Evolutionary conservation across 2,888 invertebrate species (phyloP).

Genomic region (Athalia cordata): DNA sequence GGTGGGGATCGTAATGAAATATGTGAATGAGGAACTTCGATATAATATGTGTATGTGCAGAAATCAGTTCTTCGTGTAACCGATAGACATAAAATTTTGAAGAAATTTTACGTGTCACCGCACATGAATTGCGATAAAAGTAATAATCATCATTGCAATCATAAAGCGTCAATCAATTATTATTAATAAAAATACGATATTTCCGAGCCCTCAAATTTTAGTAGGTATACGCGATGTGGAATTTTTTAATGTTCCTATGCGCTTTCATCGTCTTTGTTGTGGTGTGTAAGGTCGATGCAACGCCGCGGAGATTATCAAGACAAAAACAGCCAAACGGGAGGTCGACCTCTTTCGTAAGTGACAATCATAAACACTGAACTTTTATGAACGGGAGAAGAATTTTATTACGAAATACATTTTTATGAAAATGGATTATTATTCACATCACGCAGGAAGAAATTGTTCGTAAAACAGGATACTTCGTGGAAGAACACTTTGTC

Average conservation of each 20-base stretch:
- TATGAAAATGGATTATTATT: not conserved
- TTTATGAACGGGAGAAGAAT: no score
- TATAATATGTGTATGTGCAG: not conserved
- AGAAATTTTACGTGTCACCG: not conserved
- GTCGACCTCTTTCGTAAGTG: constrained; percentile 19
- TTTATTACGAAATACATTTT: not conserved
- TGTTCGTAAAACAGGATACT: constrained; percentile 54
- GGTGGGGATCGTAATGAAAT: constrained; percentile 10
- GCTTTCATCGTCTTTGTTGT: not conserved
- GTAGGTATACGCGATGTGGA: constrained; percentile 11
- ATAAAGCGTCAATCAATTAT: no score
- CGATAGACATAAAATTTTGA: constrained; percentile 3
- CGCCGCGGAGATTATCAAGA: not conserved
- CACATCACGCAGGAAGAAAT: constrained; percentile 54
- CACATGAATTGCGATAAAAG: no score
- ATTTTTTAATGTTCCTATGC: not conserved
- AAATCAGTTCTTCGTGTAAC: not conserved
- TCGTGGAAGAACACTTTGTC: constrained; percentile 58
- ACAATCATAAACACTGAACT: not conserved
- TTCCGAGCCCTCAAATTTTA: not conserved
- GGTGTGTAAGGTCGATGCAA: constrained; percentile 4
- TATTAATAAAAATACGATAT: no score
- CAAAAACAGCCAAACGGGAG: not conserved
- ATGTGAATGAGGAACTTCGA: not conserved
- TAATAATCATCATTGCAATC: no score